Percentiles rank a stretch among this genome's conserved stretches.
These are phyloP conservation scores for Azorinus chamasolen DNA, from an alignment of 2,888 invertebrate species.

Conservation along the genomic window DNA sequence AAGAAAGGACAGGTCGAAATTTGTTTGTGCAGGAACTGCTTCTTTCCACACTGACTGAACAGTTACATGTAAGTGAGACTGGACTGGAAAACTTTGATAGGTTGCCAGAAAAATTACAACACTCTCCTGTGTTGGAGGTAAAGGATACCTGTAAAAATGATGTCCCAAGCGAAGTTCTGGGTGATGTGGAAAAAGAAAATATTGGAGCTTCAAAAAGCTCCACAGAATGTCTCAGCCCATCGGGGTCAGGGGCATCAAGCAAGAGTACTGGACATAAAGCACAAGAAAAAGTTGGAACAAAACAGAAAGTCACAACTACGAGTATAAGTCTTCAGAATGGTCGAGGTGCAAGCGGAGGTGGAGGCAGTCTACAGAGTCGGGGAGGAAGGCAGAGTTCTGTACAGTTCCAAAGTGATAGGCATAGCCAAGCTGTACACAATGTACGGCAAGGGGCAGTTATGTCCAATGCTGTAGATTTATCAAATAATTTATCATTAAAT, in stretches of 20 bases:
- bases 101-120: constrained; percentile 56
- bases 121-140: constrained; percentile 49
- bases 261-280: constrained; percentile 53
- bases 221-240: constrained; percentile 19
- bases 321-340: constrained; percentile 24
- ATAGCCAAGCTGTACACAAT: constrained; percentile 51
- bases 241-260: constrained; percentile 34
- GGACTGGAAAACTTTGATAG: constrained; percentile 61
- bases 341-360: constrained; percentile 31
- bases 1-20: constrained; percentile 88
- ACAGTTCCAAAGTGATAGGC: constrained; percentile 60
- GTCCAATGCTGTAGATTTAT: constrained; percentile 54
- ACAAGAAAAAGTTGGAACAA: constrained; percentile 58
- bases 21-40: constrained; percentile 91
- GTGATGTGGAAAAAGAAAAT: constrained; percentile 39
- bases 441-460: constrained; percentile 45
- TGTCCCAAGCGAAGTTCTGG: constrained; percentile 27
- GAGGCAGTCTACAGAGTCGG: constrained; percentile 18
- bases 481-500: constrained; percentile 63
- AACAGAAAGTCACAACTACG: constrained; percentile 48
- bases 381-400: constrained; percentile 44
- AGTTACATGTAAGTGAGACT: constrained; percentile 72
- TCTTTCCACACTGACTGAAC: constrained; percentile 88
- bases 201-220: constrained; percentile 35
- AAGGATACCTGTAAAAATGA: constrained; percentile 46